Evolutionary conservation across 1,140 invertebrate species (phyloP), one percentile per base, ranked within the genome.

Genomic region (Conus ventricosus): DNA sequence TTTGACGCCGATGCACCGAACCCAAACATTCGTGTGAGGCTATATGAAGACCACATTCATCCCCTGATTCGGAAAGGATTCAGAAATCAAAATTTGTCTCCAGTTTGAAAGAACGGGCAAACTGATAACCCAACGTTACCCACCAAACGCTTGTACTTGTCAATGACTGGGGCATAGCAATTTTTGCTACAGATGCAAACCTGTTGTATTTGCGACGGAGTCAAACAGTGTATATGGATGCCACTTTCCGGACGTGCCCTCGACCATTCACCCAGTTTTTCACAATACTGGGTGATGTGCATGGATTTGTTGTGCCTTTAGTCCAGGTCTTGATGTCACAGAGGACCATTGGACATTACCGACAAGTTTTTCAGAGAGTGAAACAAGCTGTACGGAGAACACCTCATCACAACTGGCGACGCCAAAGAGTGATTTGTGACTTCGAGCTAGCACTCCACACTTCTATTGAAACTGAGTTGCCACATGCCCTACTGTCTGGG

Each of bases 241-340:
- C 67, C 20, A 75, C 67, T 75, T 75, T 75, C 67, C 67, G 67
- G 67, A 75, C 67, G 67, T 75, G 67, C 67, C 67, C 67, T 75
- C 67, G 67, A 75, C 67, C 67, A 75, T 75, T 75, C 67, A 75
- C 67, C 67, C 67, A 75, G 67, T 75, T 75, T 75, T 75, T 75
- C 67, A 75, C 67, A 75, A 75, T 75, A 75, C 67, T 75, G 67
- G 67, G 67, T 75, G 67, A 75, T 75, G 67, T 75, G 67, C 67
- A 75, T 75, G 67, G 67, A 75, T 75, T 75, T 75, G 67, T 75
- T 75, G 67, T 75, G 67, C 67, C 67, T 75, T 75, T 75, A 75
- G 67, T 75, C 67, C 67, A 75, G 17, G 67, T 75, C 67, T 75
- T 75, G 67, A 75, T 75, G 67, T 75, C 67, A 75, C 67, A 75